Evolutionary conservation across 2,797 vertebrate species (phyloP).

Genomic region (Brachyrhaphis roseni): DNA sequence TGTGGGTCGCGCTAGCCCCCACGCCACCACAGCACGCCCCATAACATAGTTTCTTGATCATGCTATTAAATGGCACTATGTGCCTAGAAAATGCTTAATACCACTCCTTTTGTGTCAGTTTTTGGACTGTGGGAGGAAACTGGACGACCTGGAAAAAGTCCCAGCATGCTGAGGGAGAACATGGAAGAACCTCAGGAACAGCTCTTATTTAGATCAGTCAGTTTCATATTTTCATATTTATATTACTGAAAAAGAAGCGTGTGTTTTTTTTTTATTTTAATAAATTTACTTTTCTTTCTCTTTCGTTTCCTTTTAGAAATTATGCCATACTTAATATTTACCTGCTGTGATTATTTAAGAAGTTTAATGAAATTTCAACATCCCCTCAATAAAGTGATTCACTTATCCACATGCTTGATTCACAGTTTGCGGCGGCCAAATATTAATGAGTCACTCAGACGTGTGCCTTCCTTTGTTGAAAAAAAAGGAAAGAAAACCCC

Average conservation of each 20-base stretch:
- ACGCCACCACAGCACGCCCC: too few species aligned
- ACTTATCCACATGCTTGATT: slow-evolving; percentile 57
- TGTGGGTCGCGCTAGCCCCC: too few species aligned
- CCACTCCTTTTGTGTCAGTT: neutral
- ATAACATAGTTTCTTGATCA: neutral
- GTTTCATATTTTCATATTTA: neutral
- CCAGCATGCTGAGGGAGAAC: neutral
- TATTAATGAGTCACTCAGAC: slow-evolving; percentile 3
- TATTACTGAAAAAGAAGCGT: neutral
- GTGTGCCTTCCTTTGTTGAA: neutral
- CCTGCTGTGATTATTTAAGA: slow-evolving; percentile 1
- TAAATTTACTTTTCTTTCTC: neutral
- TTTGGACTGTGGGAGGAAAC: neutral
- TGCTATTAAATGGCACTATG: neutral
- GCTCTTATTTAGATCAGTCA: neutral
- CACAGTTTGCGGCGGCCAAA: slow-evolving; percentile 5
- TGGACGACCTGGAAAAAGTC: neutral
- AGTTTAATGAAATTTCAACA: slow-evolving; percentile 73
- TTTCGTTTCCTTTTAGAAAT: neutral
- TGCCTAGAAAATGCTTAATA: too few species aligned
- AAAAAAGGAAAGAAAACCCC: neutral
- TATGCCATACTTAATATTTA: neutral
- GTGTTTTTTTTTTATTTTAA: neutral
- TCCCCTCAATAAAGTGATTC: slow-evolving; percentile 83
- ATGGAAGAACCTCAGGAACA: neutral